Evolutionary conservation across 2,888 invertebrate species (phyloP).

Genomic region (Diachrysia chrysitis): DNA sequence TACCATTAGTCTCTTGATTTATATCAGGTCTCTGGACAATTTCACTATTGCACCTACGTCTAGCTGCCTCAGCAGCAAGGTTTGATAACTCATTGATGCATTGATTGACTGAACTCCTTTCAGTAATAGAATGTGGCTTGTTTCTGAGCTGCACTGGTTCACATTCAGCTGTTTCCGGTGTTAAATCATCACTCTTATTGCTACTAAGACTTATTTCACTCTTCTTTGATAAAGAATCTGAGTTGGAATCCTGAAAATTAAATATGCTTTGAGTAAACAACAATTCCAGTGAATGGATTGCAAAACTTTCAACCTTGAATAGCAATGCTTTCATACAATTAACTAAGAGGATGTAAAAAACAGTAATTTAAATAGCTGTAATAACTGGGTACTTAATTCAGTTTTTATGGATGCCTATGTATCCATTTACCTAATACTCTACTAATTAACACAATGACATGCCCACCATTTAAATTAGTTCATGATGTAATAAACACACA

Average conservation of each 20-base stretch:
- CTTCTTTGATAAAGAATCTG: conserved; percentile 80
- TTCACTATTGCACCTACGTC: conserved; percentile 87
- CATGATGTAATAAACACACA: conserved; percentile 38
- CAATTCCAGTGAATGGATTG: conserved; percentile 20
- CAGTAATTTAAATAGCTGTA: conserved; percentile 55
- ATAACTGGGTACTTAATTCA: conserved; percentile 52
- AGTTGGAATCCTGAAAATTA: conserved; percentile 75
- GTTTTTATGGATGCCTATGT: conserved; percentile 62
- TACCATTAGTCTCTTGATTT: conserved; percentile 80
- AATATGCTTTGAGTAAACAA: not conserved
- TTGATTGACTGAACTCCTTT: conserved; percentile 89
- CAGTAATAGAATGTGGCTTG: conserved; percentile 77
- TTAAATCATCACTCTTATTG: conserved; percentile 77
- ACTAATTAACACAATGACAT: conserved; percentile 54
- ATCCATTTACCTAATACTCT: conserved; percentile 57
- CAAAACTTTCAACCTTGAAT: conserved; percentile 55
- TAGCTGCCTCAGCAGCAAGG: conserved; percentile 79
- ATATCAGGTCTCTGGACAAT: conserved; percentile 82
- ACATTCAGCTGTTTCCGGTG: conserved; percentile 72
- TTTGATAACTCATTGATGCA: conserved; percentile 93
- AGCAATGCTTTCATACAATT: conserved; percentile 58
- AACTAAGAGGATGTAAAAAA: conserved; percentile 58
- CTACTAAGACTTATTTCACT: conserved; percentile 78
- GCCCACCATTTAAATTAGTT: conserved; percentile 38
- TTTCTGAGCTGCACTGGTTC: conserved; percentile 83